Percentiles rank a stretch among this genome's conserved stretches.
phyloP scores from a whole-genome alignment of 2,113 vertebrate genomes.

The Falco punctatus region DNA sequence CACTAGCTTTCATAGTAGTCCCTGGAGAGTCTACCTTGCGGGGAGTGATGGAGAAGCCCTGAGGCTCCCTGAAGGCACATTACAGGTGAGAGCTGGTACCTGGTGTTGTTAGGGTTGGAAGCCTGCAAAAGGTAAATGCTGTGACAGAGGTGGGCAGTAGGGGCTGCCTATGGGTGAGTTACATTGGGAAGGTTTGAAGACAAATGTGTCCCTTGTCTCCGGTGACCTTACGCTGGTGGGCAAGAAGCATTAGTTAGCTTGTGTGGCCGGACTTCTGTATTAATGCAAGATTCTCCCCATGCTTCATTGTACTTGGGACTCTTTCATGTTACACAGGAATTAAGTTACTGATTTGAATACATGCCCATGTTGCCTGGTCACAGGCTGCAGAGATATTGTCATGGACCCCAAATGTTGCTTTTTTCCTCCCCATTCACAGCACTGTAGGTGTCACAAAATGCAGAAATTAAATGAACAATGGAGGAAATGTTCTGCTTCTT shows the following conservation, averaged over 20 bases:
- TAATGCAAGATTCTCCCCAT: fast-evolving
- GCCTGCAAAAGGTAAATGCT: not conserved
- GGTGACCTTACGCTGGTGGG: not conserved
- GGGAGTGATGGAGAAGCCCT: not conserved
- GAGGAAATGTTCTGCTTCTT: not conserved
- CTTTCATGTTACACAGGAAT: not conserved
- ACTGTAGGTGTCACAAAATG: not conserved
- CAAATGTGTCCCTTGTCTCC: not conserved
- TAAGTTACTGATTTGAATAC: not conserved
- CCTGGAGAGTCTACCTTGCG: not conserved
- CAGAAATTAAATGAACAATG: not conserved
- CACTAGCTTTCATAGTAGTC: not conserved
- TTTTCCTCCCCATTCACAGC: not conserved
- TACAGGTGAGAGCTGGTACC: not conserved
- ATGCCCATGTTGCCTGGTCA: not conserved
- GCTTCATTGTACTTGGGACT: not conserved
- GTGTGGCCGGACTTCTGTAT: not conserved
- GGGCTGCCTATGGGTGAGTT: not conserved
- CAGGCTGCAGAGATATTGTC: not conserved
- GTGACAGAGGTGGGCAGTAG: not conserved
- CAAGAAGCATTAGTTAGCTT: not conserved
- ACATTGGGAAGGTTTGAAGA: fast-evolving
- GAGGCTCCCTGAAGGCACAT: fast-evolving
- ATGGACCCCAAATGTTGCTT: not conserved
- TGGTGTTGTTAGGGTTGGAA: not conserved